Percentiles rank a stretch among this genome's conserved stretches.
phyloP scores from a whole-genome alignment of 2,113 vertebrate species.

The Cromileptes altivelis region DNA sequence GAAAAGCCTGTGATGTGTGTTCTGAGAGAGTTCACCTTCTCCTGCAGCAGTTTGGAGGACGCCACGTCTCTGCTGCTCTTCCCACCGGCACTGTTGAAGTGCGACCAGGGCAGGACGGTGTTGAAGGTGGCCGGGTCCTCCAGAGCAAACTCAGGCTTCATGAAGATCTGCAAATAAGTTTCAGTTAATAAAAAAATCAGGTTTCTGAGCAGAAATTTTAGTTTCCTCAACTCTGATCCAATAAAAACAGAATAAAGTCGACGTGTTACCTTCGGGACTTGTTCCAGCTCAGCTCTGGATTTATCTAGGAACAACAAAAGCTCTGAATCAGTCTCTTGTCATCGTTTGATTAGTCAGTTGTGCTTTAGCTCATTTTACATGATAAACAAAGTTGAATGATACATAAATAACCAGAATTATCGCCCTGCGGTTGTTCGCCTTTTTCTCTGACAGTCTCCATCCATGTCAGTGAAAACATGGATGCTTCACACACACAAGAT shows the following conservation, averaged over 20 bases:
- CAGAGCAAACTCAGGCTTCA: constrained; percentile 98
- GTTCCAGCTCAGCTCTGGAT: constrained; percentile 96
- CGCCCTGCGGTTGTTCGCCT: too few species aligned
- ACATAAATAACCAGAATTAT: too few species aligned
- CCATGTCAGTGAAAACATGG: too few species aligned
- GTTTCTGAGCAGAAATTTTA: background rate
- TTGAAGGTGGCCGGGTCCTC: constrained; percentile 95
- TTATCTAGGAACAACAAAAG: constrained; percentile 87
- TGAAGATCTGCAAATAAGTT: constrained; percentile 90
- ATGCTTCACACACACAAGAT: too few species aligned
- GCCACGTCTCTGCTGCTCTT: constrained; percentile 92
- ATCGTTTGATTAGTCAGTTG: background rate
- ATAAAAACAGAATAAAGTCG: background rate
- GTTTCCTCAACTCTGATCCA: background rate
- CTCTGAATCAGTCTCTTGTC: background rate
- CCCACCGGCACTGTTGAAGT: constrained; percentile 94
- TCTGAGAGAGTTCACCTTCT: constrained; percentile 88
- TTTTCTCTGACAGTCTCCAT: too few species aligned
- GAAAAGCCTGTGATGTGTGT: too few species aligned
- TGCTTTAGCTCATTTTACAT: background rate
- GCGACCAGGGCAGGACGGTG: constrained; percentile 96
- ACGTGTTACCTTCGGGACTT: constrained; percentile 95
- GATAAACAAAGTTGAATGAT: too few species aligned
- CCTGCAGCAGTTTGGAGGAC: constrained; percentile 96
- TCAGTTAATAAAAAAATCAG: too few species aligned